Conservation (phyloP, 2,888 invertebrate species). For the Meiosimyza decipiens region DNA sequence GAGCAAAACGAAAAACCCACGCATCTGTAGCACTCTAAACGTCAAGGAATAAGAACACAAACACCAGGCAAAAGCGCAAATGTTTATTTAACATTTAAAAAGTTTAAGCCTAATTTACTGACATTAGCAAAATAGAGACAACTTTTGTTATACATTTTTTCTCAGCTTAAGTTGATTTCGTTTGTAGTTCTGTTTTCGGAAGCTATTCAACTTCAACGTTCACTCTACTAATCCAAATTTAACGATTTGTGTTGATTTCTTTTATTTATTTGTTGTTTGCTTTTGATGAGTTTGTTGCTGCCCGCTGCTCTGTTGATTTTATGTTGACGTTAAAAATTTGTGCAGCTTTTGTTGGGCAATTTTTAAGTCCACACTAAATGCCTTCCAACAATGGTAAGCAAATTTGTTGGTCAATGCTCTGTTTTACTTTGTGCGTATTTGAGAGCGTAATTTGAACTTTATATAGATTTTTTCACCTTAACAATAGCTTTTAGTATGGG, state of each 20-base stretch:
- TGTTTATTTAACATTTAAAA: too few relatives aligned
- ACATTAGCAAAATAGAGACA: conserved; percentile 1
- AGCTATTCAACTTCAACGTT: neutral
- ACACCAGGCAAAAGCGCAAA: neutral
- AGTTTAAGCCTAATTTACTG: too few relatives aligned
- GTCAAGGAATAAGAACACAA: neutral
- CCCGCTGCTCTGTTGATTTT: neutral
- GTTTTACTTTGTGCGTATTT: neutral
- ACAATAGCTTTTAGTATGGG: too few relatives aligned
- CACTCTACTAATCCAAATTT: conserved; percentile 39
- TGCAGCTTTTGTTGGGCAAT: conserved; percentile 11
- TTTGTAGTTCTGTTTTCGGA: neutral
- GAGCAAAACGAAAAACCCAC: neutral
- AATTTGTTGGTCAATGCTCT: neutral
- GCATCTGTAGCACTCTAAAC: neutral
- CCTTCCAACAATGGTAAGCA: conserved; percentile 8
- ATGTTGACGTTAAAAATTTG: conserved; percentile 4
- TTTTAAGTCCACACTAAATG: conserved; percentile 17
- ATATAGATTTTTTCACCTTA: too few relatives aligned
- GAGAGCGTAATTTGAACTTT: too few relatives aligned
- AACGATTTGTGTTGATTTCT: conserved; percentile 37
- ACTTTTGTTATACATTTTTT: conserved; percentile 8
- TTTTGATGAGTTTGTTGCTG: conserved; percentile 33
- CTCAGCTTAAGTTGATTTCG: conserved; percentile 1
- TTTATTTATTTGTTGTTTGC: neutral